These are phyloP conservation scores for Strigamia transsilvanica DNA, from an alignment of 2,888 invertebrate species.

Conservation along the genomic window DNA sequence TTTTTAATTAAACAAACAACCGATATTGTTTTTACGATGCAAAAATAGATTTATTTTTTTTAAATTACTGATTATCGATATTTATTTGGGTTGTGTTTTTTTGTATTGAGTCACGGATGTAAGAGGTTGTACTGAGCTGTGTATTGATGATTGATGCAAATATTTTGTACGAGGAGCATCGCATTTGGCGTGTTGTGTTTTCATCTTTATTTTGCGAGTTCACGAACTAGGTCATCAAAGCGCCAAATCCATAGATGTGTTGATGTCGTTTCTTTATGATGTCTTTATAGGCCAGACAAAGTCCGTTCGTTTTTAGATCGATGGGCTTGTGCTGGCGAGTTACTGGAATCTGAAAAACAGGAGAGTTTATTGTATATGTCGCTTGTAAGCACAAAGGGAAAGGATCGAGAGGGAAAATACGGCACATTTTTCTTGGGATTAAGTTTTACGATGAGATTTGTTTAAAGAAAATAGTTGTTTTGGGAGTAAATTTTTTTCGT, in stretches of 20 bases:
- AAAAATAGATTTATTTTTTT: too few species aligned
- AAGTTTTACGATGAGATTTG: too few species aligned
- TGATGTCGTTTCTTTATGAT: slow-evolving; percentile 45
- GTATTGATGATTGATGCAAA: slow-evolving; percentile 13
- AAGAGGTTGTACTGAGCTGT: not conserved
- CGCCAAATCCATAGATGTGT: slow-evolving; percentile 34
- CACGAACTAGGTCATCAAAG: slow-evolving; percentile 26
- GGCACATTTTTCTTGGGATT: too few species aligned
- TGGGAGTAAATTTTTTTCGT: not conserved
- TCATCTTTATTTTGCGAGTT: slow-evolving; percentile 42
- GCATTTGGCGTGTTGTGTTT: slow-evolving; percentile 38
- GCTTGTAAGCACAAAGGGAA: not conserved
- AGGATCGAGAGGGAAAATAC: not conserved
- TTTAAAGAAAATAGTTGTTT: not conserved
- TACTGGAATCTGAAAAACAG: slow-evolving; percentile 38
- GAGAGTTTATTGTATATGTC: not conserved
- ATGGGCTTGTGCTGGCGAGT: slow-evolving; percentile 25
- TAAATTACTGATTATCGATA: too few species aligned
- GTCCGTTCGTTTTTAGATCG: slow-evolving; percentile 37
- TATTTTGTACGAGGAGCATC: not conserved
- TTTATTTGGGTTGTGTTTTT: too few species aligned
- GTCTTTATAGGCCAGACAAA: slow-evolving; percentile 37
- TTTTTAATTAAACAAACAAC: not conserved
- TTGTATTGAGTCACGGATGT: not conserved
- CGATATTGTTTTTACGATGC: too few species aligned